phyloP scores from a whole-genome alignment of 2,113 vertebrate species.

The Meles meles region DNA sequence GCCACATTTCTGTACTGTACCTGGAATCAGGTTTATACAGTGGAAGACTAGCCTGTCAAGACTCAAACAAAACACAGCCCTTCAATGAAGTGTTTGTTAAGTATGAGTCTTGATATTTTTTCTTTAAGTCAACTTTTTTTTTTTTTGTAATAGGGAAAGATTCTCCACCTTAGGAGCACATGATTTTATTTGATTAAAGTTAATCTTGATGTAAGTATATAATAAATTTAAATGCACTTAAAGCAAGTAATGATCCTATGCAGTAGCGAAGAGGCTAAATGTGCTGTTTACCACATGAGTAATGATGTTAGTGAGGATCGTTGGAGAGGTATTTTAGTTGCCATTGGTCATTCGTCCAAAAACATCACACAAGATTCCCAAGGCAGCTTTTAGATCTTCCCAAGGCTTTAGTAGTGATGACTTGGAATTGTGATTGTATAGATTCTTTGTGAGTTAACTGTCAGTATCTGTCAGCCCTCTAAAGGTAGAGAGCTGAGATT shows the following conservation, averaged over 20 bases:
- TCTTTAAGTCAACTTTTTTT: background rate
- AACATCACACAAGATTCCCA: background rate
- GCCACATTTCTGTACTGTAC: background rate
- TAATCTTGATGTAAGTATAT: slow-evolving; percentile 25
- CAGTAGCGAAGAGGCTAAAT: background rate
- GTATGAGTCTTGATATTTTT: background rate
- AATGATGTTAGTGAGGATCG: background rate
- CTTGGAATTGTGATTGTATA: background rate
- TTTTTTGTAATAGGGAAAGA: background rate
- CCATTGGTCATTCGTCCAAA: background rate
- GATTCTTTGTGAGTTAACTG: background rate
- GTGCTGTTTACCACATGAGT: background rate
- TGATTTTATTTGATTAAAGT: slow-evolving; percentile 36
- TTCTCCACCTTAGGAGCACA: background rate
- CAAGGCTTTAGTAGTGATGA: background rate
- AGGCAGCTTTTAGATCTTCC: background rate
- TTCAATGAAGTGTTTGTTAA: background rate
- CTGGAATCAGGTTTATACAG: background rate
- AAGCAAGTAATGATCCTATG: background rate
- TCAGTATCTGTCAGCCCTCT: background rate
- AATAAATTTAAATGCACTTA: background rate
- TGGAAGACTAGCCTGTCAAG: background rate
- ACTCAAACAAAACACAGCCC: background rate
- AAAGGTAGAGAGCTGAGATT: background rate
- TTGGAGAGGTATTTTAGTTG: background rate